Evolutionary conservation across 1,140 invertebrate genomes (phyloP).

Genomic region (Scaptomyza graminum): DNA sequence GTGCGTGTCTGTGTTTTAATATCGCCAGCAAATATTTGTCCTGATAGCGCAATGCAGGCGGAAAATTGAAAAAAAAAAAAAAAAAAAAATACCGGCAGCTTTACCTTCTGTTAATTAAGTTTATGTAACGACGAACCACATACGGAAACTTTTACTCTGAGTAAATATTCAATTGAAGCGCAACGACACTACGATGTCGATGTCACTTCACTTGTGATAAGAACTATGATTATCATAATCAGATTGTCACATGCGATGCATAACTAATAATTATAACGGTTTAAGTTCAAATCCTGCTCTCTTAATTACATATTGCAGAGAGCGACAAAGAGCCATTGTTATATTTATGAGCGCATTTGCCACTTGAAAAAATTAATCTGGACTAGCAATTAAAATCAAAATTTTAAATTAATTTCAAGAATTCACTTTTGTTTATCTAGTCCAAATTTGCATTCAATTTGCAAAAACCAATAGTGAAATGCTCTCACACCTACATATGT

Average conservation of each 20-base stretch:
- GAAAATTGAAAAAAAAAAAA: constrained; percentile 16
- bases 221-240: constrained; percentile 53
- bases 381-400: neutral
- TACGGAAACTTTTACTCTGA: constrained; percentile 7
- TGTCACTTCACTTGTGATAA: constrained; percentile 39
- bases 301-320: constrained; percentile 10
- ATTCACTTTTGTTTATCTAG: too few relatives aligned
- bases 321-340: constrained; percentile 1
- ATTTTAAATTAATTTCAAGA: too few relatives aligned
- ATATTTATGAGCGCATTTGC: neutral
- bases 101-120: constrained; percentile 11
- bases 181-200: neutral
- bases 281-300: constrained; percentile 11
- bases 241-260: constrained; percentile 59
- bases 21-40: neutral
- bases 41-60: neutral
- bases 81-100: constrained; percentile 21
- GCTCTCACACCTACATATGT: too few relatives aligned
- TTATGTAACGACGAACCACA: constrained; percentile 4
- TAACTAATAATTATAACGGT: constrained; percentile 63
- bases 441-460: too few relatives aligned
- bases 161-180: constrained; percentile 6
- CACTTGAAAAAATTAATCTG: neutral
- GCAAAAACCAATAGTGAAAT: too few relatives aligned
- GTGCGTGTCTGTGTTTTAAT: constrained; percentile 1